A percentile compares a stretch with the other conserved stretches of the same genome.
phyloP scores from a whole-genome alignment of 2,797 vertebrate genomes.

The Labeo calbasu region DNA sequence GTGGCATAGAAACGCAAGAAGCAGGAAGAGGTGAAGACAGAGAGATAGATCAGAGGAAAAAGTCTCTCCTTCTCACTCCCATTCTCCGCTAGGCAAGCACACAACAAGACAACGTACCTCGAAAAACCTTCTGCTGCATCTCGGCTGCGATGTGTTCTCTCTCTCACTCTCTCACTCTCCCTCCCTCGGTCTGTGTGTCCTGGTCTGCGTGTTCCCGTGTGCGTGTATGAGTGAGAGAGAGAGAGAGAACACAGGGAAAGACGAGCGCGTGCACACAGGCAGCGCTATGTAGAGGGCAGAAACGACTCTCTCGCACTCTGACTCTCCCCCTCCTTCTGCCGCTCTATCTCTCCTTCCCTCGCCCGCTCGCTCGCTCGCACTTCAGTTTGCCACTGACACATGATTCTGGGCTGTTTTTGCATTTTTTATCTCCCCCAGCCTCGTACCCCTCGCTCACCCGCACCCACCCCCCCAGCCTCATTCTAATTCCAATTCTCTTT shows the following conservation, averaged over 20 bases:
- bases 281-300: slow-evolving; percentile 84
- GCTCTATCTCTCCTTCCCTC: slow-evolving; percentile 66
- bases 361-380: slow-evolving; percentile 58
- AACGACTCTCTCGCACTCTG: slow-evolving; percentile 82
- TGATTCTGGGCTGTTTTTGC: slow-evolving; percentile 78
- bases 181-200: slow-evolving; percentile 69
- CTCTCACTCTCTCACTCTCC: slow-evolving; percentile 78
- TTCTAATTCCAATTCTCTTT: slow-evolving; percentile 79
- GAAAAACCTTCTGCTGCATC: slow-evolving; percentile 86
- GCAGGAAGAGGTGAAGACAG: slow-evolving; percentile 73
- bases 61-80: slow-evolving; percentile 74
- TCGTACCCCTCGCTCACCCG: slow-evolving; percentile 34
- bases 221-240: slow-evolving; percentile 58
- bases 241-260: slow-evolving; percentile 71
- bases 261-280: slow-evolving; percentile 72
- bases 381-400: slow-evolving; percentile 79
- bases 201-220: slow-evolving; percentile 73
- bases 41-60: slow-evolving; percentile 64
- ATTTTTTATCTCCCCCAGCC: slow-evolving; percentile 61
- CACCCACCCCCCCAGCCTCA: slow-evolving; percentile 43
- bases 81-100: slow-evolving; percentile 82
- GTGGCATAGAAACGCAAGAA: slow-evolving; percentile 72
- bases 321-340: slow-evolving; percentile 66
- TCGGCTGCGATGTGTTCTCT: slow-evolving; percentile 86
- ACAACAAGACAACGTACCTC: slow-evolving; percentile 86